Percentiles rank a stretch among this genome's conserved stretches.
phyloP scores from a whole-genome alignment of 2,113 vertebrate genomes.

The Arizona elegans region DNA sequence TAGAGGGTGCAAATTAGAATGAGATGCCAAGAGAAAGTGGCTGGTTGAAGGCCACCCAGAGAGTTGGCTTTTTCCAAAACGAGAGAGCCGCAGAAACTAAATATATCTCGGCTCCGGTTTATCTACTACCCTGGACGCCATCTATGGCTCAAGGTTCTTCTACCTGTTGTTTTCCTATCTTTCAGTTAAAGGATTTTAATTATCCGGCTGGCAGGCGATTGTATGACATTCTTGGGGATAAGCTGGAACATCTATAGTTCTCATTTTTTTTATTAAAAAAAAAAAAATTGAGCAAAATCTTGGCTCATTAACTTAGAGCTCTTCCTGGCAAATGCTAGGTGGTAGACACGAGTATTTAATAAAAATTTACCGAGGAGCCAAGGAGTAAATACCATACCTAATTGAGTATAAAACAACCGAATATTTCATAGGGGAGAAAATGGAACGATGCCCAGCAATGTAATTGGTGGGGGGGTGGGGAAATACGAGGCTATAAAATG shows the following conservation, averaged over 20 bases:
- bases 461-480: neutral
- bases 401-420: conserved; percentile 3
- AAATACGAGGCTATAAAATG: neutral
- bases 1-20: neutral
- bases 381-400: conserved; percentile 2
- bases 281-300: neutral
- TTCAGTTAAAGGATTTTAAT: neutral
- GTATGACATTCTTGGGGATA: neutral
- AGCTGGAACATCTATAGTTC: neutral
- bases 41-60: neutral
- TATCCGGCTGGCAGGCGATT: neutral
- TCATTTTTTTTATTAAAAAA: neutral
- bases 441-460: neutral
- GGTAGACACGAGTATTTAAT: neutral
- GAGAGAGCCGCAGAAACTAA: neutral
- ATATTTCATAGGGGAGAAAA: neutral
- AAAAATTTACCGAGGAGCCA: neutral
- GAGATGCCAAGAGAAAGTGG: neutral
- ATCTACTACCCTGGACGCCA: neutral
- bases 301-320: neutral
- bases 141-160: neutral
- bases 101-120: neutral
- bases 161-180: neutral
- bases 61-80: neutral
- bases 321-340: neutral